These are phyloP conservation scores for Chunga burmeisteri DNA, from an alignment of 2,113 vertebrate genomes.

Conservation along the genomic window DNA sequence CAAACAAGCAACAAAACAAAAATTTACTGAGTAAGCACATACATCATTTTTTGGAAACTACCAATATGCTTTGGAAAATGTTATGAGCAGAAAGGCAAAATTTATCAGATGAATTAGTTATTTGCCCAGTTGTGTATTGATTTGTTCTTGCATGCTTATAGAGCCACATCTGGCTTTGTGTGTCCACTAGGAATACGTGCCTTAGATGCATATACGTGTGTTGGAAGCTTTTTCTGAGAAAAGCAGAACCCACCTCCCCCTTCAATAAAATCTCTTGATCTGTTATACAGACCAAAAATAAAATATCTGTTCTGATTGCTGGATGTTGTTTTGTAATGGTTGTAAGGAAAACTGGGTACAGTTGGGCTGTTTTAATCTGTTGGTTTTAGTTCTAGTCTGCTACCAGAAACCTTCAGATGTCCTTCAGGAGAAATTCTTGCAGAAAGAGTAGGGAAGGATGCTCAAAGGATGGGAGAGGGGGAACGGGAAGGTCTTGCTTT, in stretches of 20 bases:
- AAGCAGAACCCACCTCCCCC: neutral
- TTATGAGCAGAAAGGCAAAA: neutral
- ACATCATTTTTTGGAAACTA: neutral
- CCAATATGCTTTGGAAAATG: conserved; percentile 5
- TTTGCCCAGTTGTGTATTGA: neutral
- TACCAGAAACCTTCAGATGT: conserved; percentile 35
- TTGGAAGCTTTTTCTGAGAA: neutral
- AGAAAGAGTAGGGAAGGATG: neutral
- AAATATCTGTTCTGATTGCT: neutral
- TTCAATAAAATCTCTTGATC: conserved; percentile 4
- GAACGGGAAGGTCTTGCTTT: neutral
- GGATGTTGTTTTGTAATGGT: neutral
- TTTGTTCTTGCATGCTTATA: neutral
- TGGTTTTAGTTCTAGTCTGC: neutral
- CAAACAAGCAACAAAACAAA: conserved; percentile 14
- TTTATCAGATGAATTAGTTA: neutral
- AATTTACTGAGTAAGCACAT: conserved; percentile 5
- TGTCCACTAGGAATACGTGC: neutral
- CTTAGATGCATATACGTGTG: neutral
- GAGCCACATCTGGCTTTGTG: conserved; percentile 5
- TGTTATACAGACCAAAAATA: neutral
- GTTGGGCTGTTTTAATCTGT: neutral
- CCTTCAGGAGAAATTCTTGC: conserved; percentile 18
- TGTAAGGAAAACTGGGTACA: neutral
- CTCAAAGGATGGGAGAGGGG: neutral